phyloP scores from a whole-genome alignment of 1,140 invertebrate genomes.

The Penaeus vannamei region DNA sequence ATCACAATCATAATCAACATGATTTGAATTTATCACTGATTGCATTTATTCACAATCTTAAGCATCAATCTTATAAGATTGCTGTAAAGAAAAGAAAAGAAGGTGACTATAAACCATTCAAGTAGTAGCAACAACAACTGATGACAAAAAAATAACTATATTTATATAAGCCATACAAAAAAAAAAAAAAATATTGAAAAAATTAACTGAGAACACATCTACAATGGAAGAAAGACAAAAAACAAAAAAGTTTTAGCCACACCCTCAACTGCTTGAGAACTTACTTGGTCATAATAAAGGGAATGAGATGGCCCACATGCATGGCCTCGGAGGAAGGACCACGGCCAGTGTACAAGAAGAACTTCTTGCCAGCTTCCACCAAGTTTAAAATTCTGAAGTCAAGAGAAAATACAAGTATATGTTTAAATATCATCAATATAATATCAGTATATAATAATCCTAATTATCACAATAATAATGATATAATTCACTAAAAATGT shows the following conservation, averaged over 20 bases:
- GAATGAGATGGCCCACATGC: constrained; percentile 97
- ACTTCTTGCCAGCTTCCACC: constrained; percentile 91
- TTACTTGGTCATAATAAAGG: constrained; percentile 96
- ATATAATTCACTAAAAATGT: too few species aligned
- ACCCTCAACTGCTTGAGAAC: constrained; percentile 50
- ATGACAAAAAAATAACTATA: neutral
- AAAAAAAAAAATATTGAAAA: too few species aligned
- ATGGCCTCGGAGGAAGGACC: constrained; percentile 96
- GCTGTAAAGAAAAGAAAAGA: too few species aligned
- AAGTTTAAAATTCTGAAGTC: constrained; percentile 81
- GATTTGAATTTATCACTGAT: too few species aligned
- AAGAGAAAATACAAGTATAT: neutral
- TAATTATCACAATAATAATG: too few species aligned
- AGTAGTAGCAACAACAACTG: neutral
- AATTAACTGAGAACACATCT: too few species aligned
- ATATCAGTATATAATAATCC: too few species aligned
- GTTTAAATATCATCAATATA: neutral
- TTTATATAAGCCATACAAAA: neutral
- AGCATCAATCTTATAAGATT: too few species aligned
- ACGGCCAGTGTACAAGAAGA: constrained; percentile 97
- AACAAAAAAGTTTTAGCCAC: neutral
- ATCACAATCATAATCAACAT: too few species aligned
- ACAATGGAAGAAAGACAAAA: neutral
- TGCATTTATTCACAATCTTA: too few species aligned
- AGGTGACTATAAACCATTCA: too few species aligned